Base-by-base conservation (phyloP, 1,140 invertebrate genomes). In the Penaeus japonicus region DNA sequence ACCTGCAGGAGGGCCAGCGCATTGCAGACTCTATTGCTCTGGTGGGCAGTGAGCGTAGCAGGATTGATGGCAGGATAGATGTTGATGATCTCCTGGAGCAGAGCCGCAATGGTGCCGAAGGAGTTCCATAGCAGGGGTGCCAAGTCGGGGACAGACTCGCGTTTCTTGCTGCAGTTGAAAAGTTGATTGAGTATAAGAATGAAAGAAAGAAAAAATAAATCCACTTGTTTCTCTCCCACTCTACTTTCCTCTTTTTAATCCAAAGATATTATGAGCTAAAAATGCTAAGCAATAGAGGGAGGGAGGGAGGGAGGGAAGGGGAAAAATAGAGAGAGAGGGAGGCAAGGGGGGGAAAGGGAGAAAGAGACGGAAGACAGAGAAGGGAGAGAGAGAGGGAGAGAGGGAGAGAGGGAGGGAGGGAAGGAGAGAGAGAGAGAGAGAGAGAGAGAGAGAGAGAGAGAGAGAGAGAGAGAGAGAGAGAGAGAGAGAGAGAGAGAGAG, bases 71-170 rank as follows among this genome's bases (percentile, higher is more conserved):
- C 96, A 24, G 98, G 98, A 93, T 99, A 99, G 89, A 99, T 99
- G 91, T 98, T 98, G 12, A 99, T 97, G 24, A 96, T 95, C 92
- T 96, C 95, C 54, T 99, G 98, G 1, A 99, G 94, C 2, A 99
- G 93, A 62, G 98, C 98, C 54, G 98, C 97, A 24, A 98, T 98
- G 22, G 98, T 99, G 1, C 99, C 99, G 94, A 99, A 99, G 73
- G 98, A 99, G 93, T 99, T 96, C 99, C 99, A 99, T 85, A 99
- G 92, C 97, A 99, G 98, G 0, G 98, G 97, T 0, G 98, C 98
- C 85, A 99, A 93, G 92, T 99, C 99, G 30, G 97, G 96, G 10
- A 99, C 97, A 55, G 96, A 96, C 94, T 99, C 99, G 24, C 99
- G 95, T 92, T 99, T 99, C 92, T 99, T 99, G 92, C 99, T 99